Conservation (phyloP, 2,888 invertebrate species). For the Dioctria rufipes region DNA sequence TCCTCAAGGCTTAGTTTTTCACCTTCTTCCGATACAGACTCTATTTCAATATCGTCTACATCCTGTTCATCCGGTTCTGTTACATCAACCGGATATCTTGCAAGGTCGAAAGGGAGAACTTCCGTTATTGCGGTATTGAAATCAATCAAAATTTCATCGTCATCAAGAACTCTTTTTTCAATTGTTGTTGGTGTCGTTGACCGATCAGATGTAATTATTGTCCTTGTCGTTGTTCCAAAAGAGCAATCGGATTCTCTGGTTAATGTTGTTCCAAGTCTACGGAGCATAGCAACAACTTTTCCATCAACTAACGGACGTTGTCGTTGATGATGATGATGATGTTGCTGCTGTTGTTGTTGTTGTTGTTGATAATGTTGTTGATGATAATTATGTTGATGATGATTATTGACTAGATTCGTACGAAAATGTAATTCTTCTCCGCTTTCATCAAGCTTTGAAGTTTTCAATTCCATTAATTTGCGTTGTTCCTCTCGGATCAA, state of each 20-base stretch:
- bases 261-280: slow-evolving; percentile 68
- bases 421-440: slow-evolving; percentile 43
- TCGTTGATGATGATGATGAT: slow-evolving; percentile 25
- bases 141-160: slow-evolving; percentile 69
- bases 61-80: slow-evolving; percentile 23
- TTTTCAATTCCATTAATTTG: slow-evolving; percentile 50
- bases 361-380: neutral
- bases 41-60: neutral
- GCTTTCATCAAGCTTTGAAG: slow-evolving; percentile 51
- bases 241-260: slow-evolving; percentile 62
- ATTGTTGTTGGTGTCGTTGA: neutral
- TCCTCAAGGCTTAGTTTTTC: slow-evolving; percentile 40
- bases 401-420: slow-evolving; percentile 31
- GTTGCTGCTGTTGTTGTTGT: neutral
- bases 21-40: neutral
- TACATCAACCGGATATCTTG: slow-evolving; percentile 23
- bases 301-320: slow-evolving; percentile 67
- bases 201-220: neutral
- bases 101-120: slow-evolving; percentile 63
- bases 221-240: neutral
- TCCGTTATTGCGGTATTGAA: slow-evolving; percentile 70
- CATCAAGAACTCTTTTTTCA: slow-evolving; percentile 51
- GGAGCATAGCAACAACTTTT: slow-evolving; percentile 69
- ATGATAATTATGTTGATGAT: too few species aligned
- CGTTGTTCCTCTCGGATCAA: slow-evolving; percentile 56